Conservation (phyloP, 1,140 invertebrate genomes). For the Vanessa tameamea region DNA sequence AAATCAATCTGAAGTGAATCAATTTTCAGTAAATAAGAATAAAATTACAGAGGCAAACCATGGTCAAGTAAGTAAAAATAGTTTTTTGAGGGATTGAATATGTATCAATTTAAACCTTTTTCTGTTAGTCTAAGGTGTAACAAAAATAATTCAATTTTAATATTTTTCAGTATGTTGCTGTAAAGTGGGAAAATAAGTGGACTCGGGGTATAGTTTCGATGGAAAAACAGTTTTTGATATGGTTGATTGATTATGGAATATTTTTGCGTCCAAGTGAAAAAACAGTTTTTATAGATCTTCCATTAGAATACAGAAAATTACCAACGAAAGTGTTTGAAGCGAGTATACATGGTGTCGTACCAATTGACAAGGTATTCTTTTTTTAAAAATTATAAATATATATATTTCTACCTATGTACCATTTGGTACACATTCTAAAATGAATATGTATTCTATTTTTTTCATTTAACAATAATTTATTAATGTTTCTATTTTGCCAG, state of each 20-base stretch:
- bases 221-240: conserved; percentile 56
- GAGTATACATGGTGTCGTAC: conserved; percentile 61
- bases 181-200: conserved; percentile 60
- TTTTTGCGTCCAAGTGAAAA: conserved; percentile 50
- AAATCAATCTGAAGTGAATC: not conserved
- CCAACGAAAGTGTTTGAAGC: conserved; percentile 64
- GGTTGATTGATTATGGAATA: conserved; percentile 60
- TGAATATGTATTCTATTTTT: not conserved
- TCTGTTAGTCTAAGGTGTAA: too few species aligned
- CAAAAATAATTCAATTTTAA: not conserved
- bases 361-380: conserved; percentile 53
- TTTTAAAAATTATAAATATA: not conserved
- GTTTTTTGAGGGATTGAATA: not conserved
- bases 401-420: not conserved
- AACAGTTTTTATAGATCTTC: conserved; percentile 47
- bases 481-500: conserved; percentile 34
- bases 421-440: not conserved
- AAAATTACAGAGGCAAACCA: conserved; percentile 42
- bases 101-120: too few species aligned
- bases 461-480: not conserved
- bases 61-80: conserved; percentile 48
- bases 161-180: conserved; percentile 59
- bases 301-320: conserved; percentile 48
- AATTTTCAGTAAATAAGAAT: conserved; percentile 7
- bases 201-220: conserved; percentile 53